A percentile compares a stretch with the other conserved stretches of the same genome.
These are phyloP conservation scores for Haemorhous mexicanus DNA, from an alignment of 2,113 vertebrate genomes.

Conservation along the genomic window DNA sequence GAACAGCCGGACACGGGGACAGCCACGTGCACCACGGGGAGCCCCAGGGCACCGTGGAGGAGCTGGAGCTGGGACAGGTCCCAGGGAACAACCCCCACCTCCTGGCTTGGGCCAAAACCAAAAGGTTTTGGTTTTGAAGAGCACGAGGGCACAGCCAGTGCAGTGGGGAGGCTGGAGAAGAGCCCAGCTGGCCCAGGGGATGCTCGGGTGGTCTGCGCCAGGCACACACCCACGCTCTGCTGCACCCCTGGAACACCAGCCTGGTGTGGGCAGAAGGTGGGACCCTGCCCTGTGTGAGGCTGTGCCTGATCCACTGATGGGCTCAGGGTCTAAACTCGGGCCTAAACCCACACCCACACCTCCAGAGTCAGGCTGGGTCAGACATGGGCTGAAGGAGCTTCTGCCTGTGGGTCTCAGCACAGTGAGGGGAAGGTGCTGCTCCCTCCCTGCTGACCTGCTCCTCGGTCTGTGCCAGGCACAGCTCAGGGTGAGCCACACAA, in stretches of 20 bases:
- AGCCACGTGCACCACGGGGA: accelerated
- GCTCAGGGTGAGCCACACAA: background rate
- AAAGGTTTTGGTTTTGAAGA: background rate
- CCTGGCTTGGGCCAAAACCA: background rate
- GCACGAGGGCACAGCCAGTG: background rate
- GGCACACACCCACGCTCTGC: background rate
- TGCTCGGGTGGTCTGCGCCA: background rate
- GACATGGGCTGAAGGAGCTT: background rate
- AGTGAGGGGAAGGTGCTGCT: background rate
- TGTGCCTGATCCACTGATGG: background rate
- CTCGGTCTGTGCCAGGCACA: background rate
- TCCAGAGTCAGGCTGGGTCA: background rate
- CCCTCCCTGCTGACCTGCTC: background rate
- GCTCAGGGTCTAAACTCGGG: background rate
- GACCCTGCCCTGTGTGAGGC: background rate
- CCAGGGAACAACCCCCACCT: background rate
- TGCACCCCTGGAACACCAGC: background rate
- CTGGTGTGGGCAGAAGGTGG: background rate
- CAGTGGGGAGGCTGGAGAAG: background rate
- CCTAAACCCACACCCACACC: background rate
- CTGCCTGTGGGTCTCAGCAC: background rate
- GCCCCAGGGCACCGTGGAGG: accelerated
- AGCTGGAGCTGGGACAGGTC: background rate
- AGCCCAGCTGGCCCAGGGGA: background rate
- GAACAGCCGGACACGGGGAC: background rate